phyloP scores from a whole-genome alignment of 2,888 invertebrate genomes.

The Athalia circularis region DNA sequence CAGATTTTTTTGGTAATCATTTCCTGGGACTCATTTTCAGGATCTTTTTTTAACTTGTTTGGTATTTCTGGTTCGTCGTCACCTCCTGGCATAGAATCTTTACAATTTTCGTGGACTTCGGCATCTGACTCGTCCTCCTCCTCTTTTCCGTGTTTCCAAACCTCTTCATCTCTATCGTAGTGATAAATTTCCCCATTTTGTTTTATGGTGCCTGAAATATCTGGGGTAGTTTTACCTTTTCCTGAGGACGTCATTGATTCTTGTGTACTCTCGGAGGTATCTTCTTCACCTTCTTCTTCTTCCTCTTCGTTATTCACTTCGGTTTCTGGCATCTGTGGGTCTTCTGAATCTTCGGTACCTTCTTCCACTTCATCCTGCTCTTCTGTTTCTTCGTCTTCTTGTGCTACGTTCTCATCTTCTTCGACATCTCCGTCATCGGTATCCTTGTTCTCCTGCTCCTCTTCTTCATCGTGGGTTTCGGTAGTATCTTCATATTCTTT shows the following conservation, averaged over 20 bases:
- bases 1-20: slow-evolving; percentile 55
- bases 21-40: slow-evolving; percentile 40
- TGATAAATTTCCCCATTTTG: slow-evolving; percentile 36
- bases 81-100: neutral
- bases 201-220: neutral
- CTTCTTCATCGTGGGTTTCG: slow-evolving; percentile 3
- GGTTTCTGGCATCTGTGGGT: neutral
- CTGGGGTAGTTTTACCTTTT: neutral
- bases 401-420: no score
- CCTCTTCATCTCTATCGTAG: slow-evolving; percentile 54
- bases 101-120: neutral
- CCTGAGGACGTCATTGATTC: neutral
- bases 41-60: slow-evolving; percentile 27
- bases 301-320: slow-evolving; percentile 3
- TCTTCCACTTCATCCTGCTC: neutral
- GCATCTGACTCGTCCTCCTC: slow-evolving; percentile 18
- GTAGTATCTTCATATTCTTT: slow-evolving; percentile 3
- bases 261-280: neutral
- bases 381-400: slow-evolving; percentile 13
- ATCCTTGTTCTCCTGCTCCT: neutral
- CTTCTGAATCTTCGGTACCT: neutral
- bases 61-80: slow-evolving; percentile 19
- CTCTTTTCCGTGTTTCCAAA: slow-evolving; percentile 52
- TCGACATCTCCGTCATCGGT: slow-evolving; percentile 2
- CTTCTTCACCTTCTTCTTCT: neutral